Evolutionary conservation across 2,797 vertebrate genomes (phyloP).

Genomic region (Denticeps clupeoides): DNA sequence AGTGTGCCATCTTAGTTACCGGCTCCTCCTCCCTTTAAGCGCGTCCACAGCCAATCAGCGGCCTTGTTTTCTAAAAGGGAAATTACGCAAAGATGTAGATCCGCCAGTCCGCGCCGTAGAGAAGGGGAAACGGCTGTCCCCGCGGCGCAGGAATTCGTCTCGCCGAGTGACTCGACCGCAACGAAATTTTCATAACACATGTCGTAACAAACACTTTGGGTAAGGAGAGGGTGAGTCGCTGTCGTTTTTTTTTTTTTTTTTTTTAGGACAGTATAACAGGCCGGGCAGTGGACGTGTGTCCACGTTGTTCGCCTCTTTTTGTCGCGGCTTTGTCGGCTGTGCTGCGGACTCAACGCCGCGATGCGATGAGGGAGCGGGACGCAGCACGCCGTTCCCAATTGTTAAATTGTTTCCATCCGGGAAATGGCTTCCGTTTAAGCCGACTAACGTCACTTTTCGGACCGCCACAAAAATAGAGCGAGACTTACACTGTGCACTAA

Average conservation of each 20-base stretch:
- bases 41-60: conserved; percentile 28
- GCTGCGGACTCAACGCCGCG: too few relatives aligned
- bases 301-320: too few relatives aligned
- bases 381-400: neutral
- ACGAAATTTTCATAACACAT: conserved; percentile 16
- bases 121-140: conserved; percentile 20
- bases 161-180: conserved; percentile 27
- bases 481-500: too few relatives aligned
- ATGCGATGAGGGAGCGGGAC: too few relatives aligned
- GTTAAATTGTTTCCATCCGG: neutral
- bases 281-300: too few relatives aligned
- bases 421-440: neutral
- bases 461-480: too few relatives aligned
- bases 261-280: too few relatives aligned
- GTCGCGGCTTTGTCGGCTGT: too few relatives aligned
- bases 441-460: too few relatives aligned
- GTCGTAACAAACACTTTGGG: neutral
- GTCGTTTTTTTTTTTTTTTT: neutral
- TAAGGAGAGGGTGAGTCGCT: conserved; percentile 15
- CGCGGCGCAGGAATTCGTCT: conserved; percentile 29
- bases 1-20: conserved; percentile 27
- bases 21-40: conserved; percentile 14
- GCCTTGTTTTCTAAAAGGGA: conserved; percentile 20
- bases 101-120: conserved; percentile 19
- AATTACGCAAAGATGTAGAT: conserved; percentile 22